Evolutionary conservation across 2,797 vertebrate species (phyloP).

Genomic region (Saguinus oedipus): DNA sequence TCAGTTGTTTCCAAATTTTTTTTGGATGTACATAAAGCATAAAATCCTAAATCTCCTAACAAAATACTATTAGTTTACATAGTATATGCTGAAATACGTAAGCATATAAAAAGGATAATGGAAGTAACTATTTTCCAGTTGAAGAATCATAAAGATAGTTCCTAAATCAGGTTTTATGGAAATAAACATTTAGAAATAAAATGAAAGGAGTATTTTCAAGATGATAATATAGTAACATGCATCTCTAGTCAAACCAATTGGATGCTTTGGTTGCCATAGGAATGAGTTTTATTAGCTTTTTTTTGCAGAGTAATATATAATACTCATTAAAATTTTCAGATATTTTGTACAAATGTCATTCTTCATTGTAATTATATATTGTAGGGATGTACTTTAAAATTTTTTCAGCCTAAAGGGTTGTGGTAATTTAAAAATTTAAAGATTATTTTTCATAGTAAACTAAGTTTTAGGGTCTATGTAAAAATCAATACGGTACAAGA

Average conservation of each 20-base stretch:
- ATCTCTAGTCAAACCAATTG: constrained; percentile 72
- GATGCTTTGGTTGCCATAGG: constrained; percentile 66
- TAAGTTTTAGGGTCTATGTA: not conserved
- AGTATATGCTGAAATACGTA: not conserved
- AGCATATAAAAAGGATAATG: not conserved
- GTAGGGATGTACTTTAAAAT: constrained; percentile 55
- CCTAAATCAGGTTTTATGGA: constrained; percentile 40
- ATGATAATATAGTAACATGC: constrained; percentile 49
- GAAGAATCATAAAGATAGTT: constrained; percentile 46
- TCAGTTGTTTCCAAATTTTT: not conserved
- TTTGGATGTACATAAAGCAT: not conserved
- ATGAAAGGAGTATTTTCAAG: not conserved
- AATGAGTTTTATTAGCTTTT: constrained; percentile 70
- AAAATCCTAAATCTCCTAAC: not conserved
- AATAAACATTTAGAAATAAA: constrained; percentile 61
- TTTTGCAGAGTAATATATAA: constrained; percentile 64
- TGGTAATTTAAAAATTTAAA: constrained; percentile 44
- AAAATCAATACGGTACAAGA: not conserved
- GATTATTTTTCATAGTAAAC: constrained; percentile 9
- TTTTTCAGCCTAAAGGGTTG: constrained; percentile 48
- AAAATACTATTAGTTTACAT: constrained; percentile 40
- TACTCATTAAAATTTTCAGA: constrained; percentile 69
- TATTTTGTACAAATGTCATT: constrained; percentile 67
- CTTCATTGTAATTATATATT: constrained; percentile 22
- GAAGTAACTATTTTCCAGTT: constrained; percentile 56